These are phyloP conservation scores for Parambassis ranga DNA, from an alignment of 2,797 vertebrate species.

Conservation along the genomic window DNA sequence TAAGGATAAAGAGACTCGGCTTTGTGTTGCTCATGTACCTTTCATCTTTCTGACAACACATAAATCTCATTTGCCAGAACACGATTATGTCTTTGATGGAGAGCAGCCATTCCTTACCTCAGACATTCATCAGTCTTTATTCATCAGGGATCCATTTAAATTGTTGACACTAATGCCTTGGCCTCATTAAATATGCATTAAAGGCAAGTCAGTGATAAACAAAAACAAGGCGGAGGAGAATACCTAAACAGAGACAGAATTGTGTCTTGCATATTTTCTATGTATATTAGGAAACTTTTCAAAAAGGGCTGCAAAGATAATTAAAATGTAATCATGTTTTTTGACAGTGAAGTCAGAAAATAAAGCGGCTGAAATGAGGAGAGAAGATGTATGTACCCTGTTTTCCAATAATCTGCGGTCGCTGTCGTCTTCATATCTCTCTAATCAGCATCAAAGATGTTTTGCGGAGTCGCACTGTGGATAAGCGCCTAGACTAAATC, in stretches of 20 bases:
- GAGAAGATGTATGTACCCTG: background rate
- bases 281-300: background rate
- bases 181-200: conserved; percentile 40
- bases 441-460: conserved; percentile 3
- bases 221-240: conserved; percentile 20
- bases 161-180: conserved; percentile 6
- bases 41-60: background rate
- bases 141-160: conserved; percentile 7
- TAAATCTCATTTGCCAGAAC: background rate
- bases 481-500: background rate
- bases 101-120: background rate
- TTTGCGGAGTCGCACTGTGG: background rate
- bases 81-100: background rate
- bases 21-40: background rate
- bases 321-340: background rate
- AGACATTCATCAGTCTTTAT: conserved; percentile 4
- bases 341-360: no score
- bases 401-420: background rate
- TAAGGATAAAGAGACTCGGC: background rate
- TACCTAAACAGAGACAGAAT: background rate
- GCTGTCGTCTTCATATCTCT: background rate
- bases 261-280: background rate
- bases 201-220: conserved; percentile 8
- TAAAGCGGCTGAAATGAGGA: background rate
- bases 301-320: no score